phyloP scores from a whole-genome alignment of 2,888 invertebrate genomes.

The Ormyrus rosae region DNA sequence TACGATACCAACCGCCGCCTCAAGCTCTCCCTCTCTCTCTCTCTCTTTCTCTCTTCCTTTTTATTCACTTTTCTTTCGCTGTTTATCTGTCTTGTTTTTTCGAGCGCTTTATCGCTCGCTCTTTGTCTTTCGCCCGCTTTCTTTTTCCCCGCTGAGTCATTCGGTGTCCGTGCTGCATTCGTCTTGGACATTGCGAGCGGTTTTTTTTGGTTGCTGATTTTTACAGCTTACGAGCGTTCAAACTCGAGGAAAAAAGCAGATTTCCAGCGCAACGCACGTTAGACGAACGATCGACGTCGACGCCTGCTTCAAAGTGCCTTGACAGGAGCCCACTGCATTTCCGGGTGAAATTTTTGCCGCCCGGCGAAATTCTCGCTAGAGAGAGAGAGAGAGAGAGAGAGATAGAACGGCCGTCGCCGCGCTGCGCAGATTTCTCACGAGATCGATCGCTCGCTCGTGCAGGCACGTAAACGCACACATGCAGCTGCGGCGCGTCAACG shows the following conservation, averaged over 20 bases:
- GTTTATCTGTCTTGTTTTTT: constrained; percentile 10
- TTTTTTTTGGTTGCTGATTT: no score
- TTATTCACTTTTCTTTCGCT: constrained; percentile 22
- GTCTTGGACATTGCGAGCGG: no score
- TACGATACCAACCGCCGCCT: constrained; percentile 29
- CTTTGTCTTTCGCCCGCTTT: not conserved
- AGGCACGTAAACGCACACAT: not conserved
- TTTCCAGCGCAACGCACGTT: no score
- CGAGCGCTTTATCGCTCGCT: not conserved
- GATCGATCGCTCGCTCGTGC: constrained; percentile 27
- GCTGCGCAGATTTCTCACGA: constrained; percentile 46
- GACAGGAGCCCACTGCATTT: no score
- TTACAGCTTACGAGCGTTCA: no score
- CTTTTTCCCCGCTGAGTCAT: not conserved
- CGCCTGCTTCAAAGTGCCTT: no score
- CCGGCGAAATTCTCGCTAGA: no score
- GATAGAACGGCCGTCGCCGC: not conserved
- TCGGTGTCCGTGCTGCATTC: no score
- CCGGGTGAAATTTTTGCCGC: no score
- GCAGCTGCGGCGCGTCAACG: not conserved
- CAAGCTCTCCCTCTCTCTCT: not conserved
- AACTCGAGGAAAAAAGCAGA: no score
- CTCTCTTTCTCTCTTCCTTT: not conserved
- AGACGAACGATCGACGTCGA: no score
- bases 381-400: no score